phyloP scores from a whole-genome alignment of 2,888 invertebrate genomes.

The Apoda limacodes region DNA sequence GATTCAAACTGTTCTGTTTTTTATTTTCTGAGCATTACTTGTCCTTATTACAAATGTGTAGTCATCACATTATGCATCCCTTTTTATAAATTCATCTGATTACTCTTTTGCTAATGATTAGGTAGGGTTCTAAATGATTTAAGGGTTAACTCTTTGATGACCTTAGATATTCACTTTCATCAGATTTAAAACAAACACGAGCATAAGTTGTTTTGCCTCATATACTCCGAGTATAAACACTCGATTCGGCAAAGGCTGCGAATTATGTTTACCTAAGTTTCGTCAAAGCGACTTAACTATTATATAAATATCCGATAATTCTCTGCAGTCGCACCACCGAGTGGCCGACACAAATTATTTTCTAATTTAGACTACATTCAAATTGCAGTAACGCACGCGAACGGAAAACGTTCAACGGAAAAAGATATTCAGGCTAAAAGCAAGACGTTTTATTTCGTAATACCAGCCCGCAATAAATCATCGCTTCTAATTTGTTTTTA shows the following conservation, averaged over 20 bases:
- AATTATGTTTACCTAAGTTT: conserved; percentile 3
- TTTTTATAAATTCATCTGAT: too few relatives aligned
- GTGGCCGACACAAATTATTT: conserved; percentile 53
- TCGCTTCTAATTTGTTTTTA: conserved; percentile 68
- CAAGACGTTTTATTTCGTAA: conserved; percentile 47
- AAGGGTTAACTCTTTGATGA: too few relatives aligned
- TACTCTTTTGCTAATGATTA: too few relatives aligned
- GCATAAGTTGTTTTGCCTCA: too few relatives aligned
- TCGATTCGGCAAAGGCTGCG: conserved; percentile 1
- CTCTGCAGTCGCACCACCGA: conserved; percentile 24
- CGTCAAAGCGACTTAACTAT: conserved; percentile 7
- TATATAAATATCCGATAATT: conserved; percentile 35
- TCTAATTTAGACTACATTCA: conserved; percentile 65
- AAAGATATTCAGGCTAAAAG: conserved; percentile 35
- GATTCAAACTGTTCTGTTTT: too few relatives aligned
- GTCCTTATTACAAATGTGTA: too few relatives aligned
- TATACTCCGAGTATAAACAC: too few relatives aligned
- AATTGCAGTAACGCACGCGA: conserved; percentile 66
- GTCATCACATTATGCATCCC: too few relatives aligned
- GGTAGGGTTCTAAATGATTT: too few relatives aligned
- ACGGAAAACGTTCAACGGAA: conserved; percentile 50
- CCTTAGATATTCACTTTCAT: too few relatives aligned
- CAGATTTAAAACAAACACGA: too few relatives aligned
- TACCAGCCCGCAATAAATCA: conserved; percentile 55
- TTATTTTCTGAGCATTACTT: too few relatives aligned